Evolutionary conservation across 2,888 invertebrate genomes (phyloP).

Genomic region (Parnassius smintheus): DNA sequence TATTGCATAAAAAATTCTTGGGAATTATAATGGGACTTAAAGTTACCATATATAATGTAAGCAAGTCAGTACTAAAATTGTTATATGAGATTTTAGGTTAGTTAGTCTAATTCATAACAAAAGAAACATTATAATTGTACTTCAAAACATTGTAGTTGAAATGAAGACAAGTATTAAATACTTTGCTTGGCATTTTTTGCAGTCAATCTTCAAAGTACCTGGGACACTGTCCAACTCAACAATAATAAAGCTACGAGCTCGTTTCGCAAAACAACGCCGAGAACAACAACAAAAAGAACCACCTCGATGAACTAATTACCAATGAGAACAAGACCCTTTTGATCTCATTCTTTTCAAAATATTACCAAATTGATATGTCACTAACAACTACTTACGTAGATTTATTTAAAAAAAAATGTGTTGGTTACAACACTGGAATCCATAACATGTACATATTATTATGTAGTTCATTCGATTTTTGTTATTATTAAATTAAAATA

Average conservation of each 20-base stretch:
- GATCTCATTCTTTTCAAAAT: constrained; percentile 58
- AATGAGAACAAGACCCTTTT: constrained; percentile 37
- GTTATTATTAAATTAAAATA: too few relatives aligned
- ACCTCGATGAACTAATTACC: constrained; percentile 50
- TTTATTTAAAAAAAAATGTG: constrained; percentile 5
- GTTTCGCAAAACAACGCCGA: constrained; percentile 76
- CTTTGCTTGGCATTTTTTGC: constrained; percentile 52
- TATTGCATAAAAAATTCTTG: too few relatives aligned
- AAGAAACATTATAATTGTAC: too few relatives aligned
- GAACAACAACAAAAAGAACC: constrained; percentile 74
- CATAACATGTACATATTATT: background rate
- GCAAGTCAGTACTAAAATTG: too few relatives aligned
- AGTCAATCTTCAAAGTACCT: constrained; percentile 91
- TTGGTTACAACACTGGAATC: background rate
- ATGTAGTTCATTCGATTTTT: constrained; percentile 1
- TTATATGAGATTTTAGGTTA: too few relatives aligned
- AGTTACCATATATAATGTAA: too few relatives aligned
- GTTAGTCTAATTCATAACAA: too few relatives aligned
- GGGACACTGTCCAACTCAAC: constrained; percentile 86
- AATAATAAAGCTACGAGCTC: constrained; percentile 83
- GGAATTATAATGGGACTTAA: too few relatives aligned
- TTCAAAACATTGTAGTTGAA: too few relatives aligned
- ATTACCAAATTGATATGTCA: constrained; percentile 39
- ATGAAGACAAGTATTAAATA: too few relatives aligned
- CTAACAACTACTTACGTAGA: constrained; percentile 28